A percentile compares a stretch with the other conserved stretches of the same genome.
phyloP scores from a whole-genome alignment of 2,797 vertebrate genomes.

The Gallinago solitaria region DNA sequence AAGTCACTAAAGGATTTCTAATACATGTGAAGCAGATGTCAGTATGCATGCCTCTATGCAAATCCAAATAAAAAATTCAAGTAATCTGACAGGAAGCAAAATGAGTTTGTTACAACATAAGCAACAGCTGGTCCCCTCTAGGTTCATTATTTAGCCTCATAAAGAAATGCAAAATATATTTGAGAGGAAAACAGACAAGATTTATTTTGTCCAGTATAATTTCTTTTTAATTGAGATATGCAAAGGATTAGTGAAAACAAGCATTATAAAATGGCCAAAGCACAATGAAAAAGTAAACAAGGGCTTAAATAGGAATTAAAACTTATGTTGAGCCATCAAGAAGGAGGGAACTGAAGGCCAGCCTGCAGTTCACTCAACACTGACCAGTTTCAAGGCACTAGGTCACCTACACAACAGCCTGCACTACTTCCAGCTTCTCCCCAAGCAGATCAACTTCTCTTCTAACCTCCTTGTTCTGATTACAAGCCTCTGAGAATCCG shows the following conservation, averaged over 20 bases:
- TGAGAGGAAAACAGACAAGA: background rate
- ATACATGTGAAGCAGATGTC: background rate
- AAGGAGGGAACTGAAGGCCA: background rate
- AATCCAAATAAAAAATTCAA: constrained; percentile 9
- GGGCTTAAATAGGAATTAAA: background rate
- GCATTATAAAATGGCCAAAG: background rate
- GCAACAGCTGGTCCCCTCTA: constrained; percentile 34
- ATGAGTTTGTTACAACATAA: constrained; percentile 31
- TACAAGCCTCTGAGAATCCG: background rate
- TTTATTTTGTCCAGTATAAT: background rate
- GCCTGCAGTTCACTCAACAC: background rate
- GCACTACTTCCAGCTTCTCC: background rate
- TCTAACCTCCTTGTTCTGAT: background rate
- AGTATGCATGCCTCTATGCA: background rate
- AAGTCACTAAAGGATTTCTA: background rate
- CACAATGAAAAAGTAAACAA: background rate
- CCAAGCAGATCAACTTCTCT: background rate
- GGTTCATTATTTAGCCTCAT: constrained; percentile 12
- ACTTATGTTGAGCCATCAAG: accelerated
- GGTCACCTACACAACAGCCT: background rate
- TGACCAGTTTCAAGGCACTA: background rate
- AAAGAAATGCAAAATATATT: background rate
- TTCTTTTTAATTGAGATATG: background rate
- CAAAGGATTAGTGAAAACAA: background rate
- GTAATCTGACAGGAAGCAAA: constrained; percentile 22